Evolutionary conservation across 2,888 invertebrate genomes (phyloP).

Genomic region (Vannuccia rotundouncinata): DNA sequence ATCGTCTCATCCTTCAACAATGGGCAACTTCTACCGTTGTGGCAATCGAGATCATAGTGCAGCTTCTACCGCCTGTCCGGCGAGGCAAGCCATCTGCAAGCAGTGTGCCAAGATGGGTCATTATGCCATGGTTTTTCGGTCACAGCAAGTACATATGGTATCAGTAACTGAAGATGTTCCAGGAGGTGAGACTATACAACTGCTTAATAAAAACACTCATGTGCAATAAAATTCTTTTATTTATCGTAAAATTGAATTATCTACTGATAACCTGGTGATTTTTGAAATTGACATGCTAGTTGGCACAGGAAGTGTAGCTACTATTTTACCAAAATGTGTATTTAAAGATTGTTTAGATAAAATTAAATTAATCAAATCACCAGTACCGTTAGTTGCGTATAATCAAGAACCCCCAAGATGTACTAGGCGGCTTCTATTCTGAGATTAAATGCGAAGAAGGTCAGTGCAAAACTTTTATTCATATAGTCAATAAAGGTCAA

Average conservation of each 20-base stretch:
- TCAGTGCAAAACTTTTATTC: slow-evolving; percentile 3
- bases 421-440: neutral
- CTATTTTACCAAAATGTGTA: neutral
- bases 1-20: no score
- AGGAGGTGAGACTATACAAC: neutral
- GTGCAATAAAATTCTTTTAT: neutral
- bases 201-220: neutral
- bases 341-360: neutral
- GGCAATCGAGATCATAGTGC: neutral
- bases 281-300: neutral
- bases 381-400: slow-evolving; percentile 19
- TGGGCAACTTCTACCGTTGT: slow-evolving; percentile 8
- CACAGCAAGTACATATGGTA: slow-evolving; percentile 7
- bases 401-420: neutral
- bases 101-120: neutral
- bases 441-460: slow-evolving; percentile 16
- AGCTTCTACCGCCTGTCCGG: slow-evolving; percentile 19
- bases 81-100: neutral
- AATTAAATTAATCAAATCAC: neutral
- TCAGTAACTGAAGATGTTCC: neutral
- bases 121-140: slow-evolving; percentile 8
- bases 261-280: neutral
- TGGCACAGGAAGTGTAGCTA: slow-evolving; percentile 2
- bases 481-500: neutral
- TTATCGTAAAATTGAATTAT: neutral